Base-by-base conservation (phyloP, 2,113 vertebrate species). In the Caranx ignobilis region DNA sequence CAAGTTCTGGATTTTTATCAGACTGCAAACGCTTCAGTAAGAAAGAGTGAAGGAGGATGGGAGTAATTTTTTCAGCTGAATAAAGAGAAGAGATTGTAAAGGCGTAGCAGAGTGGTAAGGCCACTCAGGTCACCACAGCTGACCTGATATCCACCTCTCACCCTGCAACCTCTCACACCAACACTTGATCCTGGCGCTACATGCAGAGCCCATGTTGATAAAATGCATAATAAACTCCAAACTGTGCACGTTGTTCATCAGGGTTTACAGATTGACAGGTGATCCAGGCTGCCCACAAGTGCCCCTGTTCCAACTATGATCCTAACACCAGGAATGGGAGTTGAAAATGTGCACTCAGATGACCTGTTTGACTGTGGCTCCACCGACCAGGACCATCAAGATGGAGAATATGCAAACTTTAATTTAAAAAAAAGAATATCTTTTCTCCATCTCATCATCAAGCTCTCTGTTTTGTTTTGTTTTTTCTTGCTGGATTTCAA, bases 1-100 rank as follows among this genome's bases (percentile, higher is more conserved):
- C 34, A 77, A 37, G 59, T 39, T 77, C 21, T 74, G 64, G 59
- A 65, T 72, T 73, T 54, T 19, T 56, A 32, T 11, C 26, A 67
- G 15, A 39, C 26, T 31, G 59, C 19, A 12, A 39, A 34, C 15
- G 54, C 47, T 43, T 73, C 21, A 50, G 67, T 7, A 32, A 41
- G 34, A 59, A 31, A 48, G 39, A 45, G 43, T 3, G 43, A 41
- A 10, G 39, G 43, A 45, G 47, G 59, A 65, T 56, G 66, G 48
- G 2, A 21, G 26, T 11, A 32, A 54, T 54, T 34, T 16, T 64
- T 52, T 10, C 18, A 8, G 15, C 32, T 6, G 19, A 48, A n/a
- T 34, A n/a, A 47, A 47, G 31, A 34, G 21, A 21, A 43, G 11
- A 61, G 19, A 48, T 4, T 31, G 15, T 8, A 11, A 75, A 69